Conservation (phyloP, 2,888 invertebrate species). For the Heliconius cydno region DNA sequence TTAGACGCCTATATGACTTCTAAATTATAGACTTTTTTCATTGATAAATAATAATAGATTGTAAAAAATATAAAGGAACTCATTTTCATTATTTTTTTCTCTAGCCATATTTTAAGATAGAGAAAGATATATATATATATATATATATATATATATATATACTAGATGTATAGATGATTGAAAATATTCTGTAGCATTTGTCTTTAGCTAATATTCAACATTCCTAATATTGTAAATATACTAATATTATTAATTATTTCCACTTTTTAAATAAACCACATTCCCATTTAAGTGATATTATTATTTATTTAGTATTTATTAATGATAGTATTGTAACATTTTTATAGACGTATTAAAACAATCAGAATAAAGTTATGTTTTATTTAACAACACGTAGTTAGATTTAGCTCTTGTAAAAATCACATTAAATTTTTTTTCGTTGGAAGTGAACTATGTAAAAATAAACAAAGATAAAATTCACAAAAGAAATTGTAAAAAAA, state of each 20-base stretch:
- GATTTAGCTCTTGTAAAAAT: neutral
- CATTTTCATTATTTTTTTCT: too few species aligned
- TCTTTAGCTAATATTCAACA: constrained; percentile 22
- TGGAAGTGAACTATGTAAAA: neutral
- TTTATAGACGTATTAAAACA: constrained; percentile 41
- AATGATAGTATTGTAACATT: constrained; percentile 58
- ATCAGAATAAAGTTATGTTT: constrained; percentile 29
- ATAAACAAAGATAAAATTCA: neutral
- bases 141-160: too few species aligned
- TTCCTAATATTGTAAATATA: constrained; percentile 43
- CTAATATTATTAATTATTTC: neutral
- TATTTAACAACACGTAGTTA: neutral
- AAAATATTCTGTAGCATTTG: neutral
- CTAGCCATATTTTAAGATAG: neutral
- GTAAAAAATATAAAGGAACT: neutral
- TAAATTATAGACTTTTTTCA: neutral
- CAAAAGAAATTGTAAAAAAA: neutral
- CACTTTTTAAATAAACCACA: constrained; percentile 40
- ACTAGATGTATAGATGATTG: neutral
- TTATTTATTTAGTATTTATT: constrained; percentile 71
- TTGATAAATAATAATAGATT: neutral
- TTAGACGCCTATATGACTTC: neutral
- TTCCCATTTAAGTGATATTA: constrained; percentile 56
- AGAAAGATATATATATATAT: neutral
- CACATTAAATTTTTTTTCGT: neutral